These are phyloP conservation scores for Dyspetes luteomarginatus DNA, from an alignment of 2,888 invertebrate genomes.

Conservation along the genomic window DNA sequence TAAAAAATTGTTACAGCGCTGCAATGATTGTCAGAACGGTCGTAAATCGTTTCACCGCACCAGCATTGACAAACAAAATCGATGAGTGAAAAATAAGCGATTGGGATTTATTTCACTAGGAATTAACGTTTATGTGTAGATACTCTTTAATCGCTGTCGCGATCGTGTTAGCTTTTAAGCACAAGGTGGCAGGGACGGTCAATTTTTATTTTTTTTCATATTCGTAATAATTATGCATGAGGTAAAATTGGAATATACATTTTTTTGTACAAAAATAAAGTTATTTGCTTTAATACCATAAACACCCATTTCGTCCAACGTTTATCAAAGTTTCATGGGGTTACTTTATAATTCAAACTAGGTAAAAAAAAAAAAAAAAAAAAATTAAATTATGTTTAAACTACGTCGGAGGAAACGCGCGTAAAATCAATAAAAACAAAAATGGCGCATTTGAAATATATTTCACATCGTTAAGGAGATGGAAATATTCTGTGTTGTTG, in stretches of 20 bases:
- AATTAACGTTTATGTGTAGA: slow-evolving; percentile 18
- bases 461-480: too few relatives aligned
- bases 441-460: background rate
- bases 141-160: background rate
- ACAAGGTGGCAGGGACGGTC: background rate
- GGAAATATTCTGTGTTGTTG: too few relatives aligned
- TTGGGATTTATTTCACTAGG: slow-evolving; percentile 4
- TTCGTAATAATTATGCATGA: slow-evolving; percentile 10
- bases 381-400: too few relatives aligned
- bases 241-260: slow-evolving; percentile 54
- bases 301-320: background rate
- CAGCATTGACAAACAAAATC: too few relatives aligned
- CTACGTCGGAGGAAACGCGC: too few relatives aligned
- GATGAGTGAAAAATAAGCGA: too few relatives aligned
- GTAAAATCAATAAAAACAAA: background rate
- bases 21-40: slow-evolving; percentile 79
- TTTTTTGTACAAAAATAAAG: slow-evolving; percentile 21
- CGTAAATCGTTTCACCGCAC: slow-evolving; percentile 55
- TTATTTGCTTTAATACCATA: background rate
- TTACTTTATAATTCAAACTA: too few relatives aligned
- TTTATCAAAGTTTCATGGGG: too few relatives aligned
- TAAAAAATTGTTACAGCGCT: slow-evolving; percentile 75
- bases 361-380: too few relatives aligned
- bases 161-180: background rate
- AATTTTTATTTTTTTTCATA: slow-evolving; percentile 56